A percentile compares a stretch with the other conserved stretches of the same genome.
phyloP scores from a whole-genome alignment of 1,140 invertebrate species.

The Philotrypesis tridentata region DNA sequence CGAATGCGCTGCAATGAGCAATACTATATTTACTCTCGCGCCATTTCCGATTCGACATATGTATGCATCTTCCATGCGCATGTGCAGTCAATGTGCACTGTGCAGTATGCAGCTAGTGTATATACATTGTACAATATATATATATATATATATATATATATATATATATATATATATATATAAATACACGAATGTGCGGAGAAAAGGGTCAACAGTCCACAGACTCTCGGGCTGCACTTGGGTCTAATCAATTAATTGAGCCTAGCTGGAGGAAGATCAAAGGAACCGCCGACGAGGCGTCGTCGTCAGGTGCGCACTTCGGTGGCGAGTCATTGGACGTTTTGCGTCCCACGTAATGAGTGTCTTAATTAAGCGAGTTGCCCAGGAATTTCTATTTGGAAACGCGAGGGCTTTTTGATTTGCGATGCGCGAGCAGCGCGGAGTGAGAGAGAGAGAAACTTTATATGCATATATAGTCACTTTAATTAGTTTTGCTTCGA shows the following conservation, averaged over 20 bases:
- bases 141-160: too few relatives aligned
- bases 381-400: neutral
- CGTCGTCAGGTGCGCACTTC: neutral
- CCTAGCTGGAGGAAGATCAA: neutral
- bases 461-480: neutral
- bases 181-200: too few relatives aligned
- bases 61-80: too few relatives aligned
- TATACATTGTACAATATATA: too few relatives aligned
- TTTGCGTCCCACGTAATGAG: slow-evolving; percentile 14
- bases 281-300: neutral
- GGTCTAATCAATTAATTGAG: slow-evolving; percentile 7
- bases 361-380: slow-evolving; percentile 27
- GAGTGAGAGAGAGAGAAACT: too few relatives aligned
- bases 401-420: neutral
- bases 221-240: neutral
- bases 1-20: too few relatives aligned
- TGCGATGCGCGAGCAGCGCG: neutral
- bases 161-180: too few relatives aligned
- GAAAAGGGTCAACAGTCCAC: neutral
- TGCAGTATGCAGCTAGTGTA: too few relatives aligned
- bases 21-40: too few relatives aligned
- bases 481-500: neutral
- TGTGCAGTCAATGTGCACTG: too few relatives aligned
- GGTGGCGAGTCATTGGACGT: slow-evolving; percentile 13
- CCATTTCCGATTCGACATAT: too few relatives aligned